Base-by-base conservation (phyloP, 92 coral and sea anemone species). In the Micromussa lordhowensis region DNA sequence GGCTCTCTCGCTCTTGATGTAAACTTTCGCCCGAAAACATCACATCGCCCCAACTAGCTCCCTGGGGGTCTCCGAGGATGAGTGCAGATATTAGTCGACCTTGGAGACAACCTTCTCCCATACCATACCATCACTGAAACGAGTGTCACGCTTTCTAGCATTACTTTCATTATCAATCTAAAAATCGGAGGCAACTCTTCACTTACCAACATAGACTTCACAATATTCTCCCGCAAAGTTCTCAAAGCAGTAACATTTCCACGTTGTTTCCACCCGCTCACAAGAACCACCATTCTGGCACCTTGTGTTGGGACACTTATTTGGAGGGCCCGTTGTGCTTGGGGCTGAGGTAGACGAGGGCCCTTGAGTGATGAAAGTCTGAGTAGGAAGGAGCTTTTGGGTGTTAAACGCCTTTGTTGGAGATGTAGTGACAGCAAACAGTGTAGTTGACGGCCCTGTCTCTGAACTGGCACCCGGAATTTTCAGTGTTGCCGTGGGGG, bases 281-380 rank as follows among this genome's bases (percentile, higher is more conserved):
- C 89, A 86, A 40, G 83, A 63, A 26, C 89, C 89, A 28, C 89
- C 89, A 77, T 86, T 86, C 44, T 77, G 75, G 40, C 89, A 86
- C 76, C 15, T 30, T 77, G 34, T 51, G 28, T 2, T 26, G 35
- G 68, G 77, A 13, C 89, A 86, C 19, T 44, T 68, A 31, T 6
- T 5, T 14, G 61, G 26, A 77, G 89, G 83, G 10, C 44, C 49
- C 26, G 31, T n/a, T 31, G 83, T 64, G 21, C 64, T 63, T 63
- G 89, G 64, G 68, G 51, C 75, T 7, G 64, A 77, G 4, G 68
- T 48, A 68, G 8, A 24, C 5, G n/a, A 35, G 29, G 81, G 24
- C 3, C 48, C 72, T 63, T 32, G 61, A 77, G 79, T 18, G 57
- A 22, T 22, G 15, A 17, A 75, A 58, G 81, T 34, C 5, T 78